Percentiles rank a stretch among this genome's conserved stretches.
Evolutionary conservation across 2,797 vertebrate genomes (phyloP).

Genomic region (Carduelis carduelis): DNA sequence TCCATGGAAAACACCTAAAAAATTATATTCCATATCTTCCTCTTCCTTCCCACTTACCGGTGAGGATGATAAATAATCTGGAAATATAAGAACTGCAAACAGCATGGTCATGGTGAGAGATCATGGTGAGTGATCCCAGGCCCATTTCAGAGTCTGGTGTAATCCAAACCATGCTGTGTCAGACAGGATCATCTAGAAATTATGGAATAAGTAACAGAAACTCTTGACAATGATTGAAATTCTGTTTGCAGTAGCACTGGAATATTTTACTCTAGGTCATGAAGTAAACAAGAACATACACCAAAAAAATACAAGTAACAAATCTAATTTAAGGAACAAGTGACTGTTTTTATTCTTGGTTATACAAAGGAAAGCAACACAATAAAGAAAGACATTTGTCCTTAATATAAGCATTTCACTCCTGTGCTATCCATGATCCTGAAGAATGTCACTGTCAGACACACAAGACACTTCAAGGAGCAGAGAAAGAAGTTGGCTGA

Average conservation of each 20-base stretch:
- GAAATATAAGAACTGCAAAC: background rate
- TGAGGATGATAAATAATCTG: background rate
- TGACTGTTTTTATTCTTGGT: background rate
- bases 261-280: background rate
- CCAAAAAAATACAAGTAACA: background rate
- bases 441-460: background rate
- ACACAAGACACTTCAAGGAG: background rate
- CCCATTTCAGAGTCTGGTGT: background rate
- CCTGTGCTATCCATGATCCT: background rate
- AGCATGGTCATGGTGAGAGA: background rate
- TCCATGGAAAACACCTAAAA: background rate
- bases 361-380: background rate
- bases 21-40: background rate
- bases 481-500: background rate
- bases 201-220: background rate
- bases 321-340: background rate
- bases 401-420: constrained; percentile 5
- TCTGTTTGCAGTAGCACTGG: background rate
- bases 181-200: background rate
- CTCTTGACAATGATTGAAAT: background rate
- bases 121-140: background rate
- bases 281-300: background rate
- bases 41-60: background rate
- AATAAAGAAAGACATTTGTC: background rate
- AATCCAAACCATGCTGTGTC: background rate